Evolutionary conservation across 2,113 vertebrate genomes (phyloP), one percentile per base, ranked within the genome.

Genomic region (Oncorhynchus kisutch): DNA sequence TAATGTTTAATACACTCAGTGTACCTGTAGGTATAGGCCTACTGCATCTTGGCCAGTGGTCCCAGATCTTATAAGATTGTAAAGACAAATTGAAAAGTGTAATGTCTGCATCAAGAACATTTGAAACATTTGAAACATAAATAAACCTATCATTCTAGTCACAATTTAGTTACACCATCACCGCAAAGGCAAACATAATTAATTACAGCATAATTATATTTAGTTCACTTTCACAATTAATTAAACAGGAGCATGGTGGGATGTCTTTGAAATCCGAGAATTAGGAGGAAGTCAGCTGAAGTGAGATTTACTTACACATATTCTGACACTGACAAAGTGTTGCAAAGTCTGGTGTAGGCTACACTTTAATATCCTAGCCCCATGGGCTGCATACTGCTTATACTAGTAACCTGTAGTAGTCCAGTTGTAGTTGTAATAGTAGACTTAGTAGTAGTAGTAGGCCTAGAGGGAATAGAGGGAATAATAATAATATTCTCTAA

Each of bases 121-220:
- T 62, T 62, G 59, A 62, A 62, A 16, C 13, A 62, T 62, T 62
- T n/a, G 8, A 62, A n/a, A 3, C 16, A n/a, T 70, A 67, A 62
- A 71, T 27, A 79, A 77, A 13, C 67, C 45, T 57, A 74, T 82
- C 57, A 74, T 75, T 68, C 71, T 48, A 60, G 72, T 75, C 51
- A 75, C 25, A 22, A 73, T 72, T 67, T 67, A 76, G 71, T n/a
- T 14, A 14, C 7, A 62, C 24, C 67, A 91, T 45, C 39, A 45
- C 9, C 9, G 84, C 91, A 92, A 92, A 92, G 89, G 90, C 90
- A 90, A 91, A 87, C 80, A 90, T 91, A 94, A 92, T 93, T 89
- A 93, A 91, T 94, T 92, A 93, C 91, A 93, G 91, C 90, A 92
- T 92, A 93, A 93, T 94, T 95, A 93, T 90, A 94, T 93, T 93